phyloP scores from a whole-genome alignment of 2,888 invertebrate genomes.

The Tipula vernalis region DNA sequence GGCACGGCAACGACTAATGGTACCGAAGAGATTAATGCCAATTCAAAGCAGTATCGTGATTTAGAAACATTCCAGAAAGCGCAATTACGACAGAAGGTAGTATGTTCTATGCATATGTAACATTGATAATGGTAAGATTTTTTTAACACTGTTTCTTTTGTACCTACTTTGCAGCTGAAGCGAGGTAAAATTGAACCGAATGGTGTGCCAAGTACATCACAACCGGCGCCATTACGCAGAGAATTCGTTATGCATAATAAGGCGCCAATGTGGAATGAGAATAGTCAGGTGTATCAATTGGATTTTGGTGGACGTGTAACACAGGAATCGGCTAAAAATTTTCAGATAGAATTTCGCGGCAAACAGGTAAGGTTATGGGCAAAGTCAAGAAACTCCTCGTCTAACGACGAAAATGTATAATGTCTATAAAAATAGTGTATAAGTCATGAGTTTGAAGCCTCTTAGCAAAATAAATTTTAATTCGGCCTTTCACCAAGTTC shows the following conservation, averaged over 20 bases:
- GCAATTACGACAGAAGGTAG: conserved; percentile 79
- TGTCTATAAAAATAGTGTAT: too few relatives aligned
- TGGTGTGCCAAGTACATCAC: conserved; percentile 32
- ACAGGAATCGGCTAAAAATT: conserved; percentile 98
- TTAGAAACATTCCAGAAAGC: conserved; percentile 87
- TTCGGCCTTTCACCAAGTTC: too few relatives aligned
- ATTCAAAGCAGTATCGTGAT: conserved; percentile 66
- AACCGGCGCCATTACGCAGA: conserved; percentile 43
- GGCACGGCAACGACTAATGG: conserved; percentile 24
- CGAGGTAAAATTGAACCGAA: conserved; percentile 49
- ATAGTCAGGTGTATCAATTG: conserved; percentile 95
- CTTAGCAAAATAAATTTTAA: too few relatives aligned
- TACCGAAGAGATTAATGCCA: conserved; percentile 44
- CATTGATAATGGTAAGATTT: not conserved
- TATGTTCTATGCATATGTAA: conserved; percentile 8
- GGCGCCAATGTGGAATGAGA: conserved; percentile 96
- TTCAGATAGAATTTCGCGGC: conserved; percentile 94
- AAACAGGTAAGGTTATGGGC: conserved; percentile 80
- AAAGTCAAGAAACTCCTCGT: too few relatives aligned
- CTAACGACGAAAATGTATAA: too few relatives aligned
- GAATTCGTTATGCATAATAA: conserved; percentile 97
- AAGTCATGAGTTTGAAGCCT: too few relatives aligned
- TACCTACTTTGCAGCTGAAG: conserved; percentile 47
- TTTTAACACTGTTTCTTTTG: conserved; percentile 13
- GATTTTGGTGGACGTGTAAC: conserved; percentile 99